Conservation (phyloP, 1,140 invertebrate species). For the Drosophila tani region DNA sequence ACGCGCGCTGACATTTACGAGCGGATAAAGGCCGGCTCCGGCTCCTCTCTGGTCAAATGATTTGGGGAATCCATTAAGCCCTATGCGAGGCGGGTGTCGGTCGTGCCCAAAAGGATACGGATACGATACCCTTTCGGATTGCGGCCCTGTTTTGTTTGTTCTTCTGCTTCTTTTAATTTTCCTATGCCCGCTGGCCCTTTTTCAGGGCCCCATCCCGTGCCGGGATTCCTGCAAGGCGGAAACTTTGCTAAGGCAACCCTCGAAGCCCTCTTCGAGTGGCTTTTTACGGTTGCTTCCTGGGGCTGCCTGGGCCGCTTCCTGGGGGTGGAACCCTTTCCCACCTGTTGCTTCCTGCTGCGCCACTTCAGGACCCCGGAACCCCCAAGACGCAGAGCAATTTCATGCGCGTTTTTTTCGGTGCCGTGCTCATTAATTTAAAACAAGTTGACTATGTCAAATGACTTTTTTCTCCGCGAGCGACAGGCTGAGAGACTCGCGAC, state of each 20-base stretch:
- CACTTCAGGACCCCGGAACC: background rate
- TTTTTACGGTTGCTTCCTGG: constrained; percentile 30
- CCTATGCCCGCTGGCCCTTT: constrained; percentile 26
- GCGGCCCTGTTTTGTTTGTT: constrained; percentile 24
- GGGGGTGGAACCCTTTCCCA: constrained; percentile 21
- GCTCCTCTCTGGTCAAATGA: constrained; percentile 24
- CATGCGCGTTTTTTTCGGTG: constrained; percentile 29
- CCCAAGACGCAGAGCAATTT: constrained; percentile 44
- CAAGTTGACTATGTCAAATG: constrained; percentile 53
- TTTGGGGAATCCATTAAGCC: constrained; percentile 37
- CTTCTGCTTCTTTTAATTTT: constrained; percentile 39
- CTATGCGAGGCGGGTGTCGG: constrained; percentile 11
- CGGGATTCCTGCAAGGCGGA: background rate
- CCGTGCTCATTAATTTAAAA: constrained; percentile 45
- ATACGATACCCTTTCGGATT: constrained; percentile 26
- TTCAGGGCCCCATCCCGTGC: background rate
- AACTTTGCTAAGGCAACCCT: constrained; percentile 22
- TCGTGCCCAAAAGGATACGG: constrained; percentile 19
- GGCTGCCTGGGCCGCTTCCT: background rate
- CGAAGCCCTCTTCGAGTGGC: constrained; percentile 15
- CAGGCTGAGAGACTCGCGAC: constrained; percentile 13
- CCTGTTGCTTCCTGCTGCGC: constrained; percentile 30
- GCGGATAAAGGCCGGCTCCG: constrained; percentile 13
- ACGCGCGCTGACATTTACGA: constrained; percentile 62
- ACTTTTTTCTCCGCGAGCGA: constrained; percentile 20